Evolutionary conservation across 1,140 invertebrate genomes (phyloP).

Genomic region (Agrypnia vestita): DNA sequence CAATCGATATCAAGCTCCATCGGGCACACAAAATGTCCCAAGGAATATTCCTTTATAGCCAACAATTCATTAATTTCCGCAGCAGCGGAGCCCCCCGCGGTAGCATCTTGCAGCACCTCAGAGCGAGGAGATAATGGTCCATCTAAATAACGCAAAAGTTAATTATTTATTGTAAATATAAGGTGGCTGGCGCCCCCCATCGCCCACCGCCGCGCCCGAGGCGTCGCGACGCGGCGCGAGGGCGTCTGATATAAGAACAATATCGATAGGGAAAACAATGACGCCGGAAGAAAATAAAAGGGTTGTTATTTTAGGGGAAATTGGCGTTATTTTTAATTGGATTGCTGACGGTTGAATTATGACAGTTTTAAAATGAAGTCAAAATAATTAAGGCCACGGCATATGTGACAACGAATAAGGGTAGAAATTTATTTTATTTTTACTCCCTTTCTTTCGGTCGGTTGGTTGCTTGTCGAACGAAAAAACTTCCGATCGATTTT

Average conservation of each 20-base stretch:
- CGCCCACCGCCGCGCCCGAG: not conserved
- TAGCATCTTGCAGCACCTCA: constrained; percentile 56
- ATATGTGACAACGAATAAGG: too few species aligned
- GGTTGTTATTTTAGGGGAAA: constrained; percentile 9
- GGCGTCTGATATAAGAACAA: constrained; percentile 28
- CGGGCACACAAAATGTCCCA: not conserved
- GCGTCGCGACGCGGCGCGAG: not conserved
- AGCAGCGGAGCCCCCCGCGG: not conserved
- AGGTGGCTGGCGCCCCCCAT: constrained; percentile 34
- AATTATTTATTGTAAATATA: constrained; percentile 62
- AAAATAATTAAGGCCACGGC: too few species aligned
- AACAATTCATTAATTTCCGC: constrained; percentile 22
- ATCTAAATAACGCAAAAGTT: constrained; percentile 60
- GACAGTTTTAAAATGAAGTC: not conserved
- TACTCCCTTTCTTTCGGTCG: too few species aligned
- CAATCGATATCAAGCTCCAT: not conserved
- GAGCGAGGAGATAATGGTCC: constrained; percentile 56
- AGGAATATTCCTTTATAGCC: constrained; percentile 5
- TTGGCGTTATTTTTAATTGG: constrained; percentile 34
- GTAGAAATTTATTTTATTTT: too few species aligned
- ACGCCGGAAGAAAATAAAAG: constrained; percentile 31
- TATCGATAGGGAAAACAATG: constrained; percentile 44
- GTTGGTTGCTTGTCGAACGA: too few species aligned
- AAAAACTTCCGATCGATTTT: too few species aligned
- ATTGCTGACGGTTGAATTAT: constrained; percentile 11